A percentile compares a stretch with the other conserved stretches of the same genome.
Evolutionary conservation across 2,888 invertebrate genomes (phyloP).

Genomic region (Tetragonisca angustula): DNA sequence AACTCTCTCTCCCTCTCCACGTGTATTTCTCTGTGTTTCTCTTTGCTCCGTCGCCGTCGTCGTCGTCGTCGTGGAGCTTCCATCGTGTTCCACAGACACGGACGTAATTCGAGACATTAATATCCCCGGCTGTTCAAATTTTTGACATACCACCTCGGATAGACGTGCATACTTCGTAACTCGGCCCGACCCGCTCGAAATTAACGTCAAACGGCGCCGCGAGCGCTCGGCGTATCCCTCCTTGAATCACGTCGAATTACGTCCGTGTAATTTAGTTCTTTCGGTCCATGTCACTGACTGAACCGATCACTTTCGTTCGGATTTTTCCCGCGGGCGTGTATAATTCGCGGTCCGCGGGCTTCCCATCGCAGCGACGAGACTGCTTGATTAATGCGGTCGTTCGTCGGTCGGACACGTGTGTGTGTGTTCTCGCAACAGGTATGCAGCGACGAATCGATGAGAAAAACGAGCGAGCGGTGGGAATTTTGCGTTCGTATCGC

Average conservation of each 20-base stretch:
- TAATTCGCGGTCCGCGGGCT: background rate
- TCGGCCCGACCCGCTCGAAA: background rate
- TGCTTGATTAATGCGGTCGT: conserved; percentile 4
- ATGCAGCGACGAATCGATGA: too few species aligned
- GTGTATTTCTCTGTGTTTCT: background rate
- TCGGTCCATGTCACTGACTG: background rate
- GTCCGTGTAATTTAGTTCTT: conserved; percentile 18
- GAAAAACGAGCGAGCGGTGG: too few species aligned
- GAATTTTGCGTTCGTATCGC: too few species aligned
- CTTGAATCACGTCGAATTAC: conserved; percentile 3
- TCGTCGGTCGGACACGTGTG: background rate
- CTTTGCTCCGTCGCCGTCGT: background rate
- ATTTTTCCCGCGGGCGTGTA: background rate
- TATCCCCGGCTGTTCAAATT: conserved; percentile 14
- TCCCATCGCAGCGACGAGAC: background rate
- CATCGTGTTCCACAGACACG: too few species aligned
- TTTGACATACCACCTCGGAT: background rate
- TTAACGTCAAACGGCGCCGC: background rate
- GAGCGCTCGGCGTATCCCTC: background rate
- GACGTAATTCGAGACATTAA: background rate
- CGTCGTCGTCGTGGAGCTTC: too few species aligned
- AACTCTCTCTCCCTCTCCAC: background rate
- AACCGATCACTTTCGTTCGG: background rate
- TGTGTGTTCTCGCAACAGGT: too few species aligned
- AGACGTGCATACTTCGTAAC: background rate